Conservation (phyloP, 2,797 vertebrate genomes). For the Poliocrania exsul region DNA sequence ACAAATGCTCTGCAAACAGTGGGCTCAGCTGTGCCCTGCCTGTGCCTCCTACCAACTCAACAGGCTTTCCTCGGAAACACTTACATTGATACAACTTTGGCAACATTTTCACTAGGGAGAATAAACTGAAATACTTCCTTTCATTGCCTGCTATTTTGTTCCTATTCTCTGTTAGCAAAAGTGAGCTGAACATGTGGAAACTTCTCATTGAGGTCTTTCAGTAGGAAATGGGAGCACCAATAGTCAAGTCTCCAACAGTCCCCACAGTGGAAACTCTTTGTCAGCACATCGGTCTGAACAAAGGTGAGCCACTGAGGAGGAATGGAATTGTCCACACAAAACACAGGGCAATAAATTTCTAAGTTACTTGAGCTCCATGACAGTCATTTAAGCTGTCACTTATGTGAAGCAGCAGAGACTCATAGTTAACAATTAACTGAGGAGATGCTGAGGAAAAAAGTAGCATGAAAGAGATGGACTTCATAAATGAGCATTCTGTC, state of each 20-base stretch:
- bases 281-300: not conserved
- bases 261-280: not conserved
- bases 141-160: not conserved
- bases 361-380: not conserved
- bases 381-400: not conserved
- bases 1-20: not conserved
- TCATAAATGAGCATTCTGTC: not conserved
- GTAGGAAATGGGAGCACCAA: not conserved
- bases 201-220: not conserved
- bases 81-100: not conserved
- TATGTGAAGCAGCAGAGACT: not conserved
- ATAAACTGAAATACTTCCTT: slow-evolving; percentile 8
- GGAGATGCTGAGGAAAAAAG: not conserved
- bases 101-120: not conserved
- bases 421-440: not conserved
- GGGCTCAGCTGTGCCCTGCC: slow-evolving; percentile 14
- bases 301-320: not conserved
- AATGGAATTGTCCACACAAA: not conserved
- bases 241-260: not conserved
- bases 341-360: not conserved
- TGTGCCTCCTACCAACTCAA: not conserved
- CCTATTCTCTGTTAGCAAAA: not conserved
- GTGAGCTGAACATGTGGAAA: not conserved
- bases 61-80: not conserved
- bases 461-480: not conserved